phyloP scores from a whole-genome alignment of 2,113 vertebrate genomes.

The Lepus europaeus region DNA sequence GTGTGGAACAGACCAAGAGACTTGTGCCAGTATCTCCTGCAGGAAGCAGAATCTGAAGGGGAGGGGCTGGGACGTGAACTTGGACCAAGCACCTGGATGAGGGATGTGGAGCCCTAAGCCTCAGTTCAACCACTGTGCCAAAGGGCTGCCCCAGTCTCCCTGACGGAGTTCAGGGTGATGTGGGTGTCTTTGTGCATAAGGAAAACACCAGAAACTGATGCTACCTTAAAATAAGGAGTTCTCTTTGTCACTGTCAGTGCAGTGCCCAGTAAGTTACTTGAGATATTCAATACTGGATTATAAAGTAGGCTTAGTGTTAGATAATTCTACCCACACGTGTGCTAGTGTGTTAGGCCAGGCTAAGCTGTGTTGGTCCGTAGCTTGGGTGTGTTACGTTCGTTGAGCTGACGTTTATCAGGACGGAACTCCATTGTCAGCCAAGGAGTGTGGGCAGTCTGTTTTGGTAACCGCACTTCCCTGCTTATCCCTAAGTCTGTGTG shows the following conservation, averaged over 20 bases:
- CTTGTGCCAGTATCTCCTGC: too few species aligned
- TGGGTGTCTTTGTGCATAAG: not conserved
- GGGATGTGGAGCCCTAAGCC: too few species aligned
- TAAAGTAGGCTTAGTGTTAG: not conserved
- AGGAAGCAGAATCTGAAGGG: too few species aligned
- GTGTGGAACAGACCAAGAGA: too few species aligned
- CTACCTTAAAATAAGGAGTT: not conserved
- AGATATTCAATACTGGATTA: not conserved
- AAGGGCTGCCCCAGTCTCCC: too few species aligned
- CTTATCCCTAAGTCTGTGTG: not conserved
- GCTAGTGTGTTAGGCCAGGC: not conserved
- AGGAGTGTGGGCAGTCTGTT: not conserved
- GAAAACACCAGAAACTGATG: too few species aligned
- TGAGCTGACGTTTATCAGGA: not conserved
- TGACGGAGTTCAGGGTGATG: not conserved
- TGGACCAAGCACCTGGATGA: too few species aligned
- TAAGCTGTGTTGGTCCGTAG: not conserved
- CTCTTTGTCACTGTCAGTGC: not conserved
- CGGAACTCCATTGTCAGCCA: not conserved
- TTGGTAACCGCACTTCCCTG: not conserved
- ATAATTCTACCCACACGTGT: not conserved
- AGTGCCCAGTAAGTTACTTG: not conserved
- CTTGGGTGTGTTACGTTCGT: not conserved
- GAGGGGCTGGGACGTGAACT: too few species aligned
- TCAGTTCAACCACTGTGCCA: too few species aligned